These are phyloP conservation scores for Sigmodon hispidus DNA, from an alignment of 2,113 vertebrate species.

Conservation along the genomic window DNA sequence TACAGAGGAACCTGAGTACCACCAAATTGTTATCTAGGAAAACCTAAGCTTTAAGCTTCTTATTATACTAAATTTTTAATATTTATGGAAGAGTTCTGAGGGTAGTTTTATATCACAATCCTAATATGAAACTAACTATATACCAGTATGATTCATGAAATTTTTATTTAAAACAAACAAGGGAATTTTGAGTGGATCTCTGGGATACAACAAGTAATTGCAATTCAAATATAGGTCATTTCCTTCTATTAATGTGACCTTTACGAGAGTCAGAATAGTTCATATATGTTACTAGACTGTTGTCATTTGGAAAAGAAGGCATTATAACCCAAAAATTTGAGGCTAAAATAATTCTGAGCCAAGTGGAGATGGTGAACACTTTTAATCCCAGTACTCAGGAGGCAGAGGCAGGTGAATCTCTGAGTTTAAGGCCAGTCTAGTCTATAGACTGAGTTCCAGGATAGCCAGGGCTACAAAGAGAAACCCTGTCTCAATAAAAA, in stretches of 20 bases:
- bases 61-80: not conserved
- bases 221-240: not conserved
- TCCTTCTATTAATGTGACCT: not conserved
- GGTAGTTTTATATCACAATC: not conserved
- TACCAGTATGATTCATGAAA: not conserved
- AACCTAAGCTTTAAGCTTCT: not conserved
- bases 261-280: slow-evolving; percentile 22
- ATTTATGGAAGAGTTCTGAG: not conserved
- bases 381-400: not conserved
- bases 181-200: slow-evolving; percentile 15
- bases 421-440: not conserved
- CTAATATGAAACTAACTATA: not conserved
- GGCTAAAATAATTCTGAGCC: slow-evolving; percentile 22
- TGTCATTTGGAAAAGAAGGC: slow-evolving; percentile 17
- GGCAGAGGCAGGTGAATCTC: not conserved
- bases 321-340: not conserved
- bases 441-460: not conserved
- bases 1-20: not conserved
- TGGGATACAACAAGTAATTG: not conserved
- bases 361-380: not conserved
- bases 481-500: not conserved
- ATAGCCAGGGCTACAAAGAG: not conserved
- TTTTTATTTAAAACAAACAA: not conserved
- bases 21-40: not conserved
- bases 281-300: not conserved